phyloP scores from a whole-genome alignment of 2,113 vertebrate species.

The Gopherus evgoodei region DNA sequence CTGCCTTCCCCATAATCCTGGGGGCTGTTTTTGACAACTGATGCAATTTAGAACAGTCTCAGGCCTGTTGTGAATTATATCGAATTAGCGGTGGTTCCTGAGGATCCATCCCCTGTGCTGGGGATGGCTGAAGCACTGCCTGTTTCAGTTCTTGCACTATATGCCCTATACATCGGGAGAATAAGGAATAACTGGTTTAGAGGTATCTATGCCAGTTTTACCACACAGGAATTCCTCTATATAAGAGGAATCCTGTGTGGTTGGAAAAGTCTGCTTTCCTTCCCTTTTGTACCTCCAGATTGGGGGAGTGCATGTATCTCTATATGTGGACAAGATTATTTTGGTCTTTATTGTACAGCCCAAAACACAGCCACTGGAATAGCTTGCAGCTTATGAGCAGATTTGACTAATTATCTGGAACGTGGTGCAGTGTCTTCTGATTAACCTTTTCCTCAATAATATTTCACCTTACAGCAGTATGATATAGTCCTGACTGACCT shows the following conservation, averaged over 20 bases:
- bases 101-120: neutral
- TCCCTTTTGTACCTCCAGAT: neutral
- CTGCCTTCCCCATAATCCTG: neutral
- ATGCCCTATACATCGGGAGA: neutral
- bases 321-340: neutral
- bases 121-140: neutral
- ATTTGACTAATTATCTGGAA: neutral
- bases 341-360: neutral
- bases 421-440: neutral
- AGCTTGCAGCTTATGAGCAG: neutral
- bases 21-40: neutral
- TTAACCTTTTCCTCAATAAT: neutral
- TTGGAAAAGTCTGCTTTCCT: neutral
- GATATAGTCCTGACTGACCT: constrained; percentile 68
- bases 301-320: neutral
- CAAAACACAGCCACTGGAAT: neutral
- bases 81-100: neutral
- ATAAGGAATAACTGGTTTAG: neutral
- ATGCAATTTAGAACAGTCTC: neutral
- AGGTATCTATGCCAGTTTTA: neutral
- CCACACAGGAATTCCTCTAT: neutral
- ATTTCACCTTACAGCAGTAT: constrained; percentile 71
- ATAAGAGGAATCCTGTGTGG: neutral
- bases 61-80: neutral
- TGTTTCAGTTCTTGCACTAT: neutral